A percentile compares a stretch with the other conserved stretches of the same genome.
Conservation (phyloP, 1,140 invertebrate genomes). For the Zaprionus gabonicus region DNA sequence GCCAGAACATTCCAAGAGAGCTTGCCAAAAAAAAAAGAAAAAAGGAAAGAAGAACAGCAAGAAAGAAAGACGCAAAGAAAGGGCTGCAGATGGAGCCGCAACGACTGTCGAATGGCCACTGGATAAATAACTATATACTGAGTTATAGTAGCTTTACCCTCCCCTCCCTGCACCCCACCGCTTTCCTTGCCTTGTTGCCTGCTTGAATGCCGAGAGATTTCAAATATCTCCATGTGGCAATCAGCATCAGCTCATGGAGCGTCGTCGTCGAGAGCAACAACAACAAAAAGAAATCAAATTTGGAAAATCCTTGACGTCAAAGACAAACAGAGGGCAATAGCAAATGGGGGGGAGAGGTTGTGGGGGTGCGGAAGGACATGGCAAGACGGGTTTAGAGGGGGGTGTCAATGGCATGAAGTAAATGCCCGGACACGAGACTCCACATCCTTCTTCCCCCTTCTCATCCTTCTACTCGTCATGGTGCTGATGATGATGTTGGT, state of each 20-base stretch:
- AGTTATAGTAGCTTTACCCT: constrained; percentile 62
- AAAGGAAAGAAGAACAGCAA: constrained; percentile 32
- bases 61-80: constrained; percentile 15
- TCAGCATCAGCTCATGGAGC: constrained; percentile 43
- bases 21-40: constrained; percentile 65
- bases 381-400: background rate
- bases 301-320: constrained; percentile 74
- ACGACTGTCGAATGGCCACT: constrained; percentile 65
- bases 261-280: constrained; percentile 19
- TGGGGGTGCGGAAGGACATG: background rate
- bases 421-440: constrained; percentile 19
- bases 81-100: constrained; percentile 20
- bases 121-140: constrained; percentile 77
- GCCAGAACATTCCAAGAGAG: constrained; percentile 62
- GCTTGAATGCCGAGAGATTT: constrained; percentile 57
- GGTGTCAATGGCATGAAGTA: constrained; percentile 30
- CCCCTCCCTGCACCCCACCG: constrained; percentile 16
- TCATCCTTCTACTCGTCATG: no score
- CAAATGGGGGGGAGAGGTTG: constrained; percentile 2
- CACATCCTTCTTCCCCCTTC: no score
- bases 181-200: constrained; percentile 25
- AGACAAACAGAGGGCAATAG: constrained; percentile 63
- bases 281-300: constrained; percentile 66
- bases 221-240: constrained; percentile 78
- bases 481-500: background rate